A percentile compares a stretch with the other conserved stretches of the same genome.
These are phyloP conservation scores for Cyanoderma ruficeps DNA, from an alignment of 2,113 vertebrate genomes.

Conservation along the genomic window DNA sequence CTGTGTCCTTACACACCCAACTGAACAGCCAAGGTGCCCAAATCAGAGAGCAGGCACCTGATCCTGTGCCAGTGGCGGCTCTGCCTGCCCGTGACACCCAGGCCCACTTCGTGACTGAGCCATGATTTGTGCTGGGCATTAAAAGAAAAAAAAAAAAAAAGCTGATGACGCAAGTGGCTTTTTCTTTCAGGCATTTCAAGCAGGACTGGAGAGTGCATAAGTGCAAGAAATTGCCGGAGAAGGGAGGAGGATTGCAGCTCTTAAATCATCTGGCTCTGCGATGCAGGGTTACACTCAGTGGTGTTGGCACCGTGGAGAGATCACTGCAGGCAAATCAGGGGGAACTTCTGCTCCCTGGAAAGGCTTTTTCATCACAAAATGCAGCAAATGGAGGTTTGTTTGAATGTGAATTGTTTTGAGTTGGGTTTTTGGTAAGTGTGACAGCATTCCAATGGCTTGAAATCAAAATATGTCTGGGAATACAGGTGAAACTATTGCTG, in stretches of 20 bases:
- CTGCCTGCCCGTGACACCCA: not conserved
- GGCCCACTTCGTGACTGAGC: not conserved
- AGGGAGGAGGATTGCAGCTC: constrained; percentile 16
- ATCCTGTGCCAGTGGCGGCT: not conserved
- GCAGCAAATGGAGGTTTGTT: not conserved
- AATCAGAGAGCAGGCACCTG: not conserved
- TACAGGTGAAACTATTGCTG: not conserved
- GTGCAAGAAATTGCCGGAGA: not conserved
- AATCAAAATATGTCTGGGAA: not conserved
- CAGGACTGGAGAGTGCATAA: not conserved
- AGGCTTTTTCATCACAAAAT: not conserved
- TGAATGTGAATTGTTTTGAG: not conserved
- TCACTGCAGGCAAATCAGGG: not conserved
- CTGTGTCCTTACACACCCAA: rapidly evolving
- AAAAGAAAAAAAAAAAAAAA: not conserved
- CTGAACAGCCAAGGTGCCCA: not conserved
- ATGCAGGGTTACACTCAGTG: not conserved
- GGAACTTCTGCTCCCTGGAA: not conserved
- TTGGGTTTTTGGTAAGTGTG: not conserved
- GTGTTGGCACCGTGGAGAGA: not conserved
- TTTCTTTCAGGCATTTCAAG: constrained; percentile 12
- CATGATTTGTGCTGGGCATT: constrained; percentile 15
- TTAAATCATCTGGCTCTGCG: not conserved
- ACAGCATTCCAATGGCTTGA: not conserved
- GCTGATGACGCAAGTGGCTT: not conserved